Percentiles rank a stretch among this genome's conserved stretches.
These are phyloP conservation scores for Montifringilla adamsi DNA, from an alignment of 2,113 vertebrate genomes.

Conservation along the genomic window DNA sequence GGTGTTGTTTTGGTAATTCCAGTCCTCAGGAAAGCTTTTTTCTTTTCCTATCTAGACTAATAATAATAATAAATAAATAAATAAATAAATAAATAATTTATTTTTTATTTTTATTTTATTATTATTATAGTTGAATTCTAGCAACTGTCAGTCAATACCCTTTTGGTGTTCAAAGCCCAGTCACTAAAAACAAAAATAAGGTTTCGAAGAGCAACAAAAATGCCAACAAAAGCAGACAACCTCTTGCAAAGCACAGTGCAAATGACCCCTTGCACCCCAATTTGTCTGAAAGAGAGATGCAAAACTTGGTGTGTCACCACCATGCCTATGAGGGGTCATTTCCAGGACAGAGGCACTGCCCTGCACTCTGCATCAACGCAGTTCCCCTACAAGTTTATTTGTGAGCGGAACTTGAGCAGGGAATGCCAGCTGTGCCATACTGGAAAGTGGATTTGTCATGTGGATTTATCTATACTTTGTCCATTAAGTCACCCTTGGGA, in stretches of 20 bases:
- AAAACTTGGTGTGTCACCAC: neutral
- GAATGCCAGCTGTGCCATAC: slow-evolving; percentile 40
- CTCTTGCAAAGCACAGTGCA: neutral
- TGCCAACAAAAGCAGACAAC: neutral
- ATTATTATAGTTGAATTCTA: neutral
- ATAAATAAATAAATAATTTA: too few relatives aligned
- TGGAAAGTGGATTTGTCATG: slow-evolving; percentile 51
- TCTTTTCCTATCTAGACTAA: neutral
- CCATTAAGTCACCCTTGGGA: slow-evolving; percentile 73
- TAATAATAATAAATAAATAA: neutral
- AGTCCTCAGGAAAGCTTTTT: neutral
- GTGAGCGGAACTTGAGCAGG: slow-evolving; percentile 13
- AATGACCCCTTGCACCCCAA: neutral
- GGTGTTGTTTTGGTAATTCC: neutral
- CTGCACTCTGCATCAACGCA: neutral
- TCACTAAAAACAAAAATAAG: neutral
- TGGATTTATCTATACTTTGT: slow-evolving; percentile 68
- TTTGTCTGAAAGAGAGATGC: neutral
- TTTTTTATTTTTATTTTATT: too few relatives aligned
- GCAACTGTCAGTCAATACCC: neutral
- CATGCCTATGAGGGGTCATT: neutral
- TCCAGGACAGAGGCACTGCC: slow-evolving; percentile 41
- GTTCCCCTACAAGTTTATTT: neutral
- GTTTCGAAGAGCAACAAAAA: neutral
- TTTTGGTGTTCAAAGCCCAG: neutral